A percentile compares a stretch with the other conserved stretches of the same genome.
phyloP scores from a whole-genome alignment of 2,888 invertebrate genomes.

The Nymphalis c-album region DNA sequence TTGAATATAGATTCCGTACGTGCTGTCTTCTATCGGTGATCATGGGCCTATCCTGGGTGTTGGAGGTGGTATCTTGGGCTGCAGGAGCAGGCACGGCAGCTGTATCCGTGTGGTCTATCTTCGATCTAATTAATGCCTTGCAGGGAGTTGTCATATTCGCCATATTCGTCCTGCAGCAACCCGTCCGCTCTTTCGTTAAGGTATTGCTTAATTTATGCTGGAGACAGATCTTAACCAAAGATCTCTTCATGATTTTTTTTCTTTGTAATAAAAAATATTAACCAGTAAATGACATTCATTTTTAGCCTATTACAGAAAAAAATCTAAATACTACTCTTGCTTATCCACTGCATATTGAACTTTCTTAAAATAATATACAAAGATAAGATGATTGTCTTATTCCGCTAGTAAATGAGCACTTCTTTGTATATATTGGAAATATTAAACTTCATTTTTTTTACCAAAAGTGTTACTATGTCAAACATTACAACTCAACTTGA shows the following conservation, averaged over 20 bases:
- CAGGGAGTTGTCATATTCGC: constrained; percentile 86
- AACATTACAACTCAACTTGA: too few relatives aligned
- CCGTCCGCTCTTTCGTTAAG: constrained; percentile 68
- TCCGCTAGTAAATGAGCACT: not conserved
- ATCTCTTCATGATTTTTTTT: too few relatives aligned
- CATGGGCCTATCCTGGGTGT: constrained; percentile 86
- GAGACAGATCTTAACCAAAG: too few relatives aligned
- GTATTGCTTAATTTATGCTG: constrained; percentile 40
- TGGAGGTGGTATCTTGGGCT: constrained; percentile 86
- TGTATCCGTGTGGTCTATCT: constrained; percentile 81
- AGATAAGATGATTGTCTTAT: too few relatives aligned
- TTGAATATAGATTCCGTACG: constrained; percentile 73
- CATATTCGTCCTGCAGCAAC: constrained; percentile 82
- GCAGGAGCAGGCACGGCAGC: constrained; percentile 75
- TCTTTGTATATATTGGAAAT: too few relatives aligned
- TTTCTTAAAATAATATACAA: too few relatives aligned
- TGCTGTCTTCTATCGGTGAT: constrained; percentile 83
- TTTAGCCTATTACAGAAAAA: constrained; percentile 29
- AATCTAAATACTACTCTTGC: not conserved
- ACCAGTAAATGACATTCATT: too few relatives aligned
- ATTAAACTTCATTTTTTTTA: too few relatives aligned
- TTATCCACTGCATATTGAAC: not conserved
- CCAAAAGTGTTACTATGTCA: too few relatives aligned
- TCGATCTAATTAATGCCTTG: constrained; percentile 85
- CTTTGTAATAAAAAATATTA: too few relatives aligned